These are phyloP conservation scores for Sinopyrophorus schimmeli DNA, from an alignment of 2,888 invertebrate species.

Conservation along the genomic window DNA sequence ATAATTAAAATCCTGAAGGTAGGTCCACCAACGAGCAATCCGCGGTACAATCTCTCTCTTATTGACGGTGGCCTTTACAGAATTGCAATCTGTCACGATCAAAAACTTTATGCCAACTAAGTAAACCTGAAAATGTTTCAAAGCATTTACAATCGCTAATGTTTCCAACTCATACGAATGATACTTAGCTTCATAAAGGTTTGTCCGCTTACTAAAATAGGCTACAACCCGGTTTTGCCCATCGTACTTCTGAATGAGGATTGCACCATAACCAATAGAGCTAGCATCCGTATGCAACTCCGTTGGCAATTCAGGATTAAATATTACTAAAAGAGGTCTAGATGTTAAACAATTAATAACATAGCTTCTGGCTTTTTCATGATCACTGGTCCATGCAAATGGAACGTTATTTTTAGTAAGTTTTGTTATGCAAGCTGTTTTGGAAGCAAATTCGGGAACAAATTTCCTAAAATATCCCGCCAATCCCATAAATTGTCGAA, in stretches of 20 bases:
- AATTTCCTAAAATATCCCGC: constrained; percentile 38
- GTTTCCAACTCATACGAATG: constrained; percentile 43
- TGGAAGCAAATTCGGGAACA: constrained; percentile 31
- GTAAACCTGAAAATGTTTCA: constrained; percentile 41
- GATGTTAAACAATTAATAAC: constrained; percentile 29
- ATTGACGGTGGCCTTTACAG: too few relatives aligned
- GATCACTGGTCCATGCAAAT: constrained; percentile 30
- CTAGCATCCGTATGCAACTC: constrained; percentile 43
- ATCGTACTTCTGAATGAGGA: constrained; percentile 40
- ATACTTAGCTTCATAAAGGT: constrained; percentile 39
- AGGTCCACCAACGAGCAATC: too few relatives aligned
- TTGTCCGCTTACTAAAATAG: constrained; percentile 40
- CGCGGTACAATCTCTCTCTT: too few relatives aligned
- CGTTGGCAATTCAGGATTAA: constrained; percentile 32
- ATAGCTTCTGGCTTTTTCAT: constrained; percentile 31
- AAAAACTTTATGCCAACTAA: constrained; percentile 37
- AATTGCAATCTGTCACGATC: constrained; percentile 45
- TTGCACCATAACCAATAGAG: constrained; percentile 37
- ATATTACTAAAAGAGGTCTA: constrained; percentile 40
- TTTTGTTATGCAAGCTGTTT: constrained; percentile 32
- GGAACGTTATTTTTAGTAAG: constrained; percentile 24
- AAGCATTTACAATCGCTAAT: constrained; percentile 42
- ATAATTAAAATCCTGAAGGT: too few relatives aligned
- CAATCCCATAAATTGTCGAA: constrained; percentile 38
- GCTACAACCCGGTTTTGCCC: constrained; percentile 33